Percentiles rank a stretch among this genome's conserved stretches.
Conservation (phyloP, 2,113 vertebrate genomes). For the Ptilonorhynchus violaceus region DNA sequence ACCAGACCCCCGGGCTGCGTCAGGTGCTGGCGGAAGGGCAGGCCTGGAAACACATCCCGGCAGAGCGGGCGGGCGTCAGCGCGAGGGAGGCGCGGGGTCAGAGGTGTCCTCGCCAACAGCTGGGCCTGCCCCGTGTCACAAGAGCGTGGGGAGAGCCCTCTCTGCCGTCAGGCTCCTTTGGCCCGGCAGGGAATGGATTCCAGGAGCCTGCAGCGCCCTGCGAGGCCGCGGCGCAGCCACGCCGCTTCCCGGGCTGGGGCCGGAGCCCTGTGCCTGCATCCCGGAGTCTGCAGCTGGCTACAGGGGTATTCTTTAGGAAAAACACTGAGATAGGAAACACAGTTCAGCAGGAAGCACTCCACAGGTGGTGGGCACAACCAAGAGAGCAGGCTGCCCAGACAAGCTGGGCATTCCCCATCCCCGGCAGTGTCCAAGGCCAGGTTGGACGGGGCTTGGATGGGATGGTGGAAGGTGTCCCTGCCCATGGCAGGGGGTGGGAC, state of each 20-base stretch:
- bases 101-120: constrained; percentile 69
- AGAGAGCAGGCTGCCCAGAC: too few relatives aligned
- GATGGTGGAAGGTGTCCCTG: not conserved
- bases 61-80: constrained; percentile 46
- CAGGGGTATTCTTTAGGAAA: not conserved
- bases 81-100: constrained; percentile 42
- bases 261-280: not conserved
- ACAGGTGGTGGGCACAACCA: not conserved
- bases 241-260: not conserved
- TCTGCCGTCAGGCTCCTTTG: constrained; percentile 65
- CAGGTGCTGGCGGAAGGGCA: constrained; percentile 72
- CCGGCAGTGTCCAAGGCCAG: accelerated
- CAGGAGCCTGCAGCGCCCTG: not conserved
- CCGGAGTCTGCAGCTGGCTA: accelerated
- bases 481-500: too few relatives aligned
- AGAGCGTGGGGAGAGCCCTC: constrained; percentile 46
- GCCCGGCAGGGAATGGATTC: constrained; percentile 67
- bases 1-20: constrained; percentile 69
- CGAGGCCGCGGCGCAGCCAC: not conserved
- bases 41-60: constrained; percentile 48
- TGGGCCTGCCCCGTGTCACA: constrained; percentile 49
- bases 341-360: not conserved
- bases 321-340: accelerated
- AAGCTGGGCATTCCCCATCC: not conserved
- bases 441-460: not conserved